Evolutionary conservation across 2,797 vertebrate genomes (phyloP).

Genomic region (Sebastes ruberrimus): DNA sequence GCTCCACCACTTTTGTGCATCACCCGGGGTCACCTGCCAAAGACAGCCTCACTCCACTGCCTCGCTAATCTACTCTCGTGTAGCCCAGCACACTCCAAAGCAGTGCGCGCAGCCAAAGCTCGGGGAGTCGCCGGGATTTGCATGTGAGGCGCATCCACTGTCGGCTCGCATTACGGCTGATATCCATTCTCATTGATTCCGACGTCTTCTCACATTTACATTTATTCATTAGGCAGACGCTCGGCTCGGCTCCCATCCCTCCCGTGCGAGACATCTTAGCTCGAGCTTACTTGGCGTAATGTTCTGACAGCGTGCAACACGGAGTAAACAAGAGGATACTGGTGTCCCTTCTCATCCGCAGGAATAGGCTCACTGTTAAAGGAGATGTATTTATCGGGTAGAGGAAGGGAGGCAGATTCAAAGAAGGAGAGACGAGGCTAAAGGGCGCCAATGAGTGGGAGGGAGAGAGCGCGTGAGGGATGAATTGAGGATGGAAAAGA

Average conservation of each 20-base stretch:
- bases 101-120: constrained; percentile 14
- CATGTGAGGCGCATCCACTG: constrained; percentile 63
- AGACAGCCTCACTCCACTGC: constrained; percentile 43
- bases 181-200: constrained; percentile 69
- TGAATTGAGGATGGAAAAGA: background rate
- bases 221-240: constrained; percentile 70
- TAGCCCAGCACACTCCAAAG: constrained; percentile 34
- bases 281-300: constrained; percentile 45
- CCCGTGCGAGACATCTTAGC: constrained; percentile 35
- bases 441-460: background rate
- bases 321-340: constrained; percentile 62
- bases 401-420: background rate
- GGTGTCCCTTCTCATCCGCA: constrained; percentile 56
- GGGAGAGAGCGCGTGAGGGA: background rate
- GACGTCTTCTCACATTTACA: constrained; percentile 67
- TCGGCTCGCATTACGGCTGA: constrained; percentile 58
- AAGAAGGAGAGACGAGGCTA: background rate
- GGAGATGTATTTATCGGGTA: constrained; percentile 49
- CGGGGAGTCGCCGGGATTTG: constrained; percentile 47
- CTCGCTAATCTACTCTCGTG: constrained; percentile 44
- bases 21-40: constrained; percentile 60
- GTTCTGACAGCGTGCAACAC: constrained; percentile 46
- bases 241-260: constrained; percentile 13
- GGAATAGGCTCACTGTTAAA: constrained; percentile 32
- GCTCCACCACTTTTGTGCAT: constrained; percentile 50